phyloP scores from a whole-genome alignment of 2,797 vertebrate species.

The Cetoscarus ocellatus region DNA sequence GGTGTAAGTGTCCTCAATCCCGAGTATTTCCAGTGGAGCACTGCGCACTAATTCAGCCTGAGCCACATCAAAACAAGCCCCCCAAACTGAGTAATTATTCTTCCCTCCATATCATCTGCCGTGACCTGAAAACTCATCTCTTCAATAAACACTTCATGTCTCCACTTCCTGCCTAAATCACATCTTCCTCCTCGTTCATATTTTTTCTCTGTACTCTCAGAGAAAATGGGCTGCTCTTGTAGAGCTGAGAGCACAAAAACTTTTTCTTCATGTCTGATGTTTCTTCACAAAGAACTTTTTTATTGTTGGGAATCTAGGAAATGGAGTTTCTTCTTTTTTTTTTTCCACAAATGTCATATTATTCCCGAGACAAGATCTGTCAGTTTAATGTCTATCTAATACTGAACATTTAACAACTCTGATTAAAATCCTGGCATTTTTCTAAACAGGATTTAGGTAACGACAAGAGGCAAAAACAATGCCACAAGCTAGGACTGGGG shows the following conservation, averaged over 20 bases:
- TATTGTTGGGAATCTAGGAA: conserved; percentile 2
- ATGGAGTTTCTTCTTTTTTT: conserved; percentile 2
- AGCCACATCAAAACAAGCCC: conserved; percentile 71
- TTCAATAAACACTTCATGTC: conserved; percentile 71
- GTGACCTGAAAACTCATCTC: conserved; percentile 72
- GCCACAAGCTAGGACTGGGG: too few species aligned
- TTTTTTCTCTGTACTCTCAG: conserved; percentile 38
- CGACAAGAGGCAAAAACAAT: conserved; percentile 2
- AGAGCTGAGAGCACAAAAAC: conserved; percentile 7
- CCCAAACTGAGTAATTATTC: conserved; percentile 70
- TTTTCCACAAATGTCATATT: conserved; percentile 17
- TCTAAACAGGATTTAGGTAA: neutral
- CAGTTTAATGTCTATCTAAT: neutral
- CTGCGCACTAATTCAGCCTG: conserved; percentile 63
- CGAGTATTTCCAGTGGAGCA: conserved; percentile 57
- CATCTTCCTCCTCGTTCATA: conserved; percentile 37
- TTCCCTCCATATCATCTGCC: conserved; percentile 60
- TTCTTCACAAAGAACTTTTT: neutral
- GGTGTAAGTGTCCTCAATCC: conserved; percentile 53
- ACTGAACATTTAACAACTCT: conserved; percentile 13
- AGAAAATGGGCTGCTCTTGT: conserved; percentile 47
- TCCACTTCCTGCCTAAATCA: conserved; percentile 56
- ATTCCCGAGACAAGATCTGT: conserved; percentile 16
- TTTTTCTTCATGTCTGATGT: conserved; percentile 12
- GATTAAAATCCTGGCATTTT: neutral